A percentile compares a stretch with the other conserved stretches of the same genome.
Evolutionary conservation across 1,140 invertebrate genomes (phyloP).

Genomic region (Trissolcus basalis): DNA sequence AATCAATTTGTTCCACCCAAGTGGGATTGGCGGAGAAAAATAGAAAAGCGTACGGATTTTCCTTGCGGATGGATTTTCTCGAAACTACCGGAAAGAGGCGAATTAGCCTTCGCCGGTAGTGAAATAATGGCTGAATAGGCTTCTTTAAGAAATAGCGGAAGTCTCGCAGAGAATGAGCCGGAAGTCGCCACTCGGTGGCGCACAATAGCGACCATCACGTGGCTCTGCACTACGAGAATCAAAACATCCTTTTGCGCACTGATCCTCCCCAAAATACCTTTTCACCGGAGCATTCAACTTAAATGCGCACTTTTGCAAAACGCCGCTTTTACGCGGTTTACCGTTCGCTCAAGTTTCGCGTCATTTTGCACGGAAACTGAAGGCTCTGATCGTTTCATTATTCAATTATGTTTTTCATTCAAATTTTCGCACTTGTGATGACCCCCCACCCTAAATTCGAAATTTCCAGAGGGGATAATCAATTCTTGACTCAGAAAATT

Average conservation of each 20-base stretch:
- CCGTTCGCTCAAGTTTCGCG: too few relatives aligned
- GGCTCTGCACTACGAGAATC: conserved; percentile 64
- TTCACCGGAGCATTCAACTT: conserved; percentile 60
- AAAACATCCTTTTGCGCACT: conserved; percentile 66
- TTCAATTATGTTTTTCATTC: too few relatives aligned
- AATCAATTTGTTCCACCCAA: background rate
- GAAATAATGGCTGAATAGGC: conserved; percentile 71
- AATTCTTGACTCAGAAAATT: too few relatives aligned
- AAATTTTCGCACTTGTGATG: too few relatives aligned
- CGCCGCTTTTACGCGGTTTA: conserved; percentile 10
- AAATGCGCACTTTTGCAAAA: conserved; percentile 34
- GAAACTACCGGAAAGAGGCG: conserved; percentile 52
- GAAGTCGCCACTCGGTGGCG: conserved; percentile 68
- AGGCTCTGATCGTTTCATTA: background rate
- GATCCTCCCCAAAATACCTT: conserved; percentile 66
- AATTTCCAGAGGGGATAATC: too few relatives aligned
- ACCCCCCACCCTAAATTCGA: too few relatives aligned
- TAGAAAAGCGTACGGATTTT: conserved; percentile 51
- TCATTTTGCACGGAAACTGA: too few relatives aligned
- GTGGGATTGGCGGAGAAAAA: conserved; percentile 21
- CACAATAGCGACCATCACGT: conserved; percentile 66
- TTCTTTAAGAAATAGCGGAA: conserved; percentile 71
- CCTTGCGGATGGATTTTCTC: conserved; percentile 45
- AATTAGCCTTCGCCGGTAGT: conserved; percentile 65
- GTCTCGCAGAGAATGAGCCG: conserved; percentile 69